These are phyloP conservation scores for Ctenodactylus gundi DNA, from an alignment of 2,113 vertebrate genomes.

Conservation along the genomic window DNA sequence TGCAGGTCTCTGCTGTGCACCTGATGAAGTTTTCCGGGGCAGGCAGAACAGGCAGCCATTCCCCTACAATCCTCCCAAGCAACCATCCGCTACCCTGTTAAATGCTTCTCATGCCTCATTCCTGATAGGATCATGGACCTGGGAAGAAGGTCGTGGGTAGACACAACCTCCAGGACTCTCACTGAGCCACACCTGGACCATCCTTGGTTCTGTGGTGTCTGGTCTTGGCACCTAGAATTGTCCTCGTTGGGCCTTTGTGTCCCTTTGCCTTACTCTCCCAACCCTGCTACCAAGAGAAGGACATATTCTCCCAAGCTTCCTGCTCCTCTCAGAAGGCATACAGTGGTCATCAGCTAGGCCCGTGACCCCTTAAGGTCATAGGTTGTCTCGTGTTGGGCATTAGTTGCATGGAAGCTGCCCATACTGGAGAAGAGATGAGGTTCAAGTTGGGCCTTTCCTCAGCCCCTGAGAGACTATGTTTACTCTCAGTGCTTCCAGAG, in stretches of 20 bases:
- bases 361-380: not conserved
- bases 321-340: not conserved
- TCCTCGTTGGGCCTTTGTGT: not conserved
- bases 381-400: not conserved
- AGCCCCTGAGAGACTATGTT: too few relatives aligned
- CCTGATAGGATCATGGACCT: not conserved
- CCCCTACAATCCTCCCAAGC: not conserved
- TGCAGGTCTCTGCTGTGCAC: not conserved
- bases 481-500: not conserved
- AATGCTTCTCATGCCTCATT: not conserved
- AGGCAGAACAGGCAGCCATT: not conserved
- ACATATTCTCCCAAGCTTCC: not conserved
- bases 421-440: not conserved
- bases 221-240: not conserved
- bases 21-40: not conserved
- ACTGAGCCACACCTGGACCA: fast-evolving
- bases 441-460: not conserved
- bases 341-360: not conserved
- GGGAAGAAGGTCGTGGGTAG: not conserved
- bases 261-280: not conserved
- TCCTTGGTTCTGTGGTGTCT: not conserved
- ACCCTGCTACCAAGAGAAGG: not conserved
- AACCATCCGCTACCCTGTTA: not conserved
- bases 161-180: not conserved
- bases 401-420: not conserved